These are phyloP conservation scores for Octopus bimaculoides DNA, from an alignment of 1,140 invertebrate species.

Conservation along the genomic window DNA sequence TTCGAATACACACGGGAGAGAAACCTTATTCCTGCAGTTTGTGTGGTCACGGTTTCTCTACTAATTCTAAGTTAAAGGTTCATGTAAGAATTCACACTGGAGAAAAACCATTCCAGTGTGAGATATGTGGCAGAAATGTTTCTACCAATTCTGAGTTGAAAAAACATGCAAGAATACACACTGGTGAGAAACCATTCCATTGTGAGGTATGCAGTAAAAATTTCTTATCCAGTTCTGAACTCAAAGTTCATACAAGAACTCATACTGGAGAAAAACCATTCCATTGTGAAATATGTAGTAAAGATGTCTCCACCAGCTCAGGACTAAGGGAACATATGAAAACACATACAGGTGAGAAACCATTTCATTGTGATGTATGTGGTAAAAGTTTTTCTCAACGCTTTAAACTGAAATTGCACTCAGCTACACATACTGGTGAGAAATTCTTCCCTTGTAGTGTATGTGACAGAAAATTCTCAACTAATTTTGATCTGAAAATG, in stretches of 20 bases:
- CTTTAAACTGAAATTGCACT: not conserved
- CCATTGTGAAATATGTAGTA: not conserved
- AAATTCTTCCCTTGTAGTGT: not conserved
- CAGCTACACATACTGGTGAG: not conserved
- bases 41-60: constrained; percentile 28
- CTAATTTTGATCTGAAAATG: not conserved
- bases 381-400: not conserved
- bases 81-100: constrained; percentile 61
- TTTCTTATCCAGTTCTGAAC: not conserved
- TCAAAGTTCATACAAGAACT: not conserved
- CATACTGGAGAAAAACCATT: not conserved
- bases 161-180: not conserved
- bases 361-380: not conserved
- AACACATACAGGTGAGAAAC: not conserved
- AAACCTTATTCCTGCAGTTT: constrained; percentile 17
- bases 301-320: not conserved
- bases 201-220: not conserved
- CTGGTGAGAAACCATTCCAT: not conserved
- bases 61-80: constrained; percentile 38
- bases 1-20: constrained; percentile 62
- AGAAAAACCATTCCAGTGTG: not conserved
- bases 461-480: not conserved
- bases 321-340: not conserved
- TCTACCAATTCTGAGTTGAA: not conserved
- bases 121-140: not conserved